These are phyloP conservation scores for Myrmecobius fasciatus DNA, from an alignment of 2,113 vertebrate genomes.

Conservation along the genomic window DNA sequence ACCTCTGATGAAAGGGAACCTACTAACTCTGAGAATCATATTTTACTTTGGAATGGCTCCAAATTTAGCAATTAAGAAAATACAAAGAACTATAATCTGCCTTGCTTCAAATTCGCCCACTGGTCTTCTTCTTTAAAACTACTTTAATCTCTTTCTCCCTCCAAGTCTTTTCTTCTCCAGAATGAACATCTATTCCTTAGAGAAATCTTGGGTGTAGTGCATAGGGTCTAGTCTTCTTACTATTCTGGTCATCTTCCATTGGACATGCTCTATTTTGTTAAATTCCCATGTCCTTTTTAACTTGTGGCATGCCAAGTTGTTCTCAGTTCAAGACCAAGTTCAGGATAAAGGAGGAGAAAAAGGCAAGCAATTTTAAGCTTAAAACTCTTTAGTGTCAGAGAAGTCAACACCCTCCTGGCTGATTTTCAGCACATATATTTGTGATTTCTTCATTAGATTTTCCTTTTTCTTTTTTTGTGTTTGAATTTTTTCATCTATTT, in stretches of 20 bases:
- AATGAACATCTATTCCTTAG: not conserved
- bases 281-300: not conserved
- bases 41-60: not conserved
- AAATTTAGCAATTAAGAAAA: not conserved
- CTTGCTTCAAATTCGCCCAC: not conserved
- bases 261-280: not conserved
- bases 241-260: not conserved
- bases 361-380: not conserved
- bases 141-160: not conserved
- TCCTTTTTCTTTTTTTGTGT: not conserved
- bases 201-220: not conserved
- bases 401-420: conserved; percentile 9
- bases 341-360: not conserved
- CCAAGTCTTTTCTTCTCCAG: not conserved
- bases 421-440: not conserved
- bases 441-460: not conserved
- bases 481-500: not conserved
- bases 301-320: not conserved
- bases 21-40: not conserved
- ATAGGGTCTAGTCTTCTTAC: not conserved
- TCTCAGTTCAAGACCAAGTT: conserved; percentile 18
- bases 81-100: not conserved
- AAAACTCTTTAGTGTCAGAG: conserved; percentile 30
- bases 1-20: not conserved
- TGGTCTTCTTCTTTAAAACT: not conserved